Percentiles rank a stretch among this genome's conserved stretches.
Evolutionary conservation across 2,888 invertebrate species (phyloP).

Genomic region (Drosophila putrida): DNA sequence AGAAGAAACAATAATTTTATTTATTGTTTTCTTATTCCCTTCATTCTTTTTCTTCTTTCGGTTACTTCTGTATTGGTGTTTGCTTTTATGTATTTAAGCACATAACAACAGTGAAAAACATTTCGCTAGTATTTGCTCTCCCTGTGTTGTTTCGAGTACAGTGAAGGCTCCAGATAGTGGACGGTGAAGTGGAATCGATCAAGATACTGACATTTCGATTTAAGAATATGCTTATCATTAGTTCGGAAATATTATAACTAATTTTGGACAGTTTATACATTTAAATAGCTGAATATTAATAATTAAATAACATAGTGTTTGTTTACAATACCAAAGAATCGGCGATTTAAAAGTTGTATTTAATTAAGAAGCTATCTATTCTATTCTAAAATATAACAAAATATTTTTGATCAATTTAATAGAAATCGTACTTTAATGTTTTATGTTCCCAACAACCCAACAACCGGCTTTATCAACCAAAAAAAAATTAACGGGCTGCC

Average conservation of each 20-base stretch:
- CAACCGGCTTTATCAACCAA: slow-evolving; percentile 48
- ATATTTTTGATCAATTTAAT: neutral
- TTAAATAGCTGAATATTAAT: neutral
- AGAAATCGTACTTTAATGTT: neutral
- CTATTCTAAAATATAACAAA: too few relatives aligned
- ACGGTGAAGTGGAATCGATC: neutral
- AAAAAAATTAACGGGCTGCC: slow-evolving; percentile 5
- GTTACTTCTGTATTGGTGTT: slow-evolving; percentile 6
- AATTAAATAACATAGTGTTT: too few relatives aligned
- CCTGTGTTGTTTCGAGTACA: slow-evolving; percentile 4
- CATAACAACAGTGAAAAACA: slow-evolving; percentile 54
- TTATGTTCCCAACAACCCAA: slow-evolving; percentile 34
- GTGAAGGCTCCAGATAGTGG: neutral
- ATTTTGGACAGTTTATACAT: neutral
- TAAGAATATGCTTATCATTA: neutral
- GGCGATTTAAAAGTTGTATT: too few relatives aligned
- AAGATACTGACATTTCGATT: neutral
- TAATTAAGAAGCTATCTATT: too few relatives aligned
- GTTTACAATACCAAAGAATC: too few relatives aligned
- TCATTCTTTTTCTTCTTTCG: slow-evolving; percentile 4
- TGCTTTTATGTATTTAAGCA: slow-evolving; percentile 17
- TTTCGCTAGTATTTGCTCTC: slow-evolving; percentile 7
- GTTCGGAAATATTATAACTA: neutral
- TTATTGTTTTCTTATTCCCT: slow-evolving; percentile 3
- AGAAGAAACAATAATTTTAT: too few relatives aligned